Evolutionary conservation across 2,113 vertebrate genomes (phyloP).

Genomic region (Calidris pugnax): DNA sequence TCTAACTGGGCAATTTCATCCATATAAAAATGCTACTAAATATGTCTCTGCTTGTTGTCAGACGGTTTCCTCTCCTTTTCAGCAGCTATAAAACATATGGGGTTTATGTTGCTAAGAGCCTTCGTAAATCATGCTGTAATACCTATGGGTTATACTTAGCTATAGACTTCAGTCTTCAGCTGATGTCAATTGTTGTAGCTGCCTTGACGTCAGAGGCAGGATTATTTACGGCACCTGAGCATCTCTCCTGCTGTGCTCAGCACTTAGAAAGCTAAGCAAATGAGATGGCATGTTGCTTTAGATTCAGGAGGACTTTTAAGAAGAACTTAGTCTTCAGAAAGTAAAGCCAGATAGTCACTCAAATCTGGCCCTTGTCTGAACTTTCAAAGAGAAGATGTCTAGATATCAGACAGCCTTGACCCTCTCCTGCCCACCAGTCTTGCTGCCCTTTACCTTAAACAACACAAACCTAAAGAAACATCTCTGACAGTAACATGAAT

Average conservation of each 20-base stretch:
- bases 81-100: conserved; percentile 29
- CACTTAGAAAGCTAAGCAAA: not conserved
- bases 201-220: not conserved
- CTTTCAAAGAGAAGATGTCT: not conserved
- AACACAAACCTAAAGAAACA: not conserved
- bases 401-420: not conserved
- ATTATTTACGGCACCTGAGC: conserved; percentile 33
- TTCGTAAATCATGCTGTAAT: not conserved
- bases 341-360: not conserved
- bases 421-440: not conserved
- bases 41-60: not conserved
- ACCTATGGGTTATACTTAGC: conserved; percentile 4
- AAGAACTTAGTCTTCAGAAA: not conserved
- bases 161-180: not conserved
- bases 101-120: not conserved
- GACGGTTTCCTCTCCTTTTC: not conserved
- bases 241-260: not conserved
- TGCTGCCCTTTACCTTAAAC: not conserved
- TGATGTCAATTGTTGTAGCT: conserved; percentile 18
- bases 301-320: not conserved
- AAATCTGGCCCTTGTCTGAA: not conserved
- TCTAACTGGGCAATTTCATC: conserved; percentile 7
- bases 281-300: not conserved
- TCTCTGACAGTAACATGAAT: not conserved
- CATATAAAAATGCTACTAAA: not conserved